phyloP scores from a whole-genome alignment of 1,140 invertebrate genomes.

The Pygmarrhopalites habei region DNA sequence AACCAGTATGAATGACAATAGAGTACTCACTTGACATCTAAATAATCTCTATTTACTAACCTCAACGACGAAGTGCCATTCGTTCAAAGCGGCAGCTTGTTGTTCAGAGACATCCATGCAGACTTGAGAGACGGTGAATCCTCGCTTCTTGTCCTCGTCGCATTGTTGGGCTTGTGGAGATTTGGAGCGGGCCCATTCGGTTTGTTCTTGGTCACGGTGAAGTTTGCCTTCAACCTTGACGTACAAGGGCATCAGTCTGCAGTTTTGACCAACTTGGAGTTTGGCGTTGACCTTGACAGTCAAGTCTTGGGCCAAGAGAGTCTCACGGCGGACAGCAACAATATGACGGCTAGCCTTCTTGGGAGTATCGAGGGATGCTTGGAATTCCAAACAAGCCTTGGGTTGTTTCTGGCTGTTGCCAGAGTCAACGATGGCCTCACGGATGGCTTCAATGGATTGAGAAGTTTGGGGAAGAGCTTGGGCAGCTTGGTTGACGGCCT shows the following conservation, averaged over 20 bases:
- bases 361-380: constrained; percentile 14
- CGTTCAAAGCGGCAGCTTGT: constrained; percentile 35
- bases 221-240: constrained; percentile 22
- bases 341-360: constrained; percentile 18
- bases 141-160: constrained; percentile 25
- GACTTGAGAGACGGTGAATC: constrained; percentile 32
- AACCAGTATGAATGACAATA: not conserved
- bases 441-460: constrained; percentile 18
- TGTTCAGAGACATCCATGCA: constrained; percentile 26
- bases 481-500: constrained; percentile 28
- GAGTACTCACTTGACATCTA: not conserved
- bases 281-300: constrained; percentile 15
- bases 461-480: constrained; percentile 11
- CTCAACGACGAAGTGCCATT: constrained; percentile 6
- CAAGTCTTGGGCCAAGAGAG: constrained; percentile 24
- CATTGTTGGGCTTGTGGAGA: constrained; percentile 34
- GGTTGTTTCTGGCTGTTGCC: constrained; percentile 14
- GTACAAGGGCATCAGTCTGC: constrained; percentile 18
- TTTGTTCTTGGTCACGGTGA: constrained; percentile 28
- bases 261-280: constrained; percentile 20
- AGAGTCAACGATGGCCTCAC: constrained; percentile 21
- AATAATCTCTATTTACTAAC: not conserved
- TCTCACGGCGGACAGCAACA: constrained; percentile 24
- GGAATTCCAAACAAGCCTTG: constrained; percentile 23
- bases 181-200: constrained; percentile 31